phyloP scores from a whole-genome alignment of 2,113 vertebrate species.

The Oryzias melastigma region DNA sequence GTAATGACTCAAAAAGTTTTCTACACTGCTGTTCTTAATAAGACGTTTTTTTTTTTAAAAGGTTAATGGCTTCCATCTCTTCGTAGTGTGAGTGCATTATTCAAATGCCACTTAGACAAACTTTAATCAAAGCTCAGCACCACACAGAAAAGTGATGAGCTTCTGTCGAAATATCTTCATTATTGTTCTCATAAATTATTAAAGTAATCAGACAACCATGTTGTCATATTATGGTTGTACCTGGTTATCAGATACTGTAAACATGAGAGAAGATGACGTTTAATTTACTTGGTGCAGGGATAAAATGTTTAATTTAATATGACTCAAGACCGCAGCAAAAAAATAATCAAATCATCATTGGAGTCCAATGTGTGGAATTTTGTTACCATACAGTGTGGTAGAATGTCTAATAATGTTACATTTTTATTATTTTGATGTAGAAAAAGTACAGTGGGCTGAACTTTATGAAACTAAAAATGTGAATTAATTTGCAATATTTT shows the following conservation, averaged over 20 bases:
- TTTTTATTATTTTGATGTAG: too few relatives aligned
- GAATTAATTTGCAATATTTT: too few relatives aligned
- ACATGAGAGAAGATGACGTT: conserved; percentile 55
- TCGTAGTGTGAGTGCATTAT: conserved; percentile 79
- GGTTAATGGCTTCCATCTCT: conserved; percentile 78
- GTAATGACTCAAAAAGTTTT: conserved; percentile 20
- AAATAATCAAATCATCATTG: too few relatives aligned
- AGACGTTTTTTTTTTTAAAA: conserved; percentile 63
- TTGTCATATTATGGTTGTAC: conserved; percentile 60
- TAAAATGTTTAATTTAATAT: neutral
- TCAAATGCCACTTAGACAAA: conserved; percentile 80
- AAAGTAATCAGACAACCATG: conserved; percentile 74
- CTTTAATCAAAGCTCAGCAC: conserved; percentile 75
- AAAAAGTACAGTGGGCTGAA: too few relatives aligned
- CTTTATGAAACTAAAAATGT: too few relatives aligned
- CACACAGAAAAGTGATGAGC: conserved; percentile 55
- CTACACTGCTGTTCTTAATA: conserved; percentile 46
- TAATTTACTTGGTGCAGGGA: conserved; percentile 14
- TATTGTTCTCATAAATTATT: conserved; percentile 80
- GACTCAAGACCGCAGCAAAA: too few relatives aligned
- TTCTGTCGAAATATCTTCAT: conserved; percentile 72
- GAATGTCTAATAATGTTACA: too few relatives aligned
- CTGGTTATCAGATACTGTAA: conserved; percentile 62
- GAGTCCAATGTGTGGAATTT: too few relatives aligned
- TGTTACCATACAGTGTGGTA: too few relatives aligned